A percentile compares a stretch with the other conserved stretches of the same genome.
These are phyloP conservation scores for Rotaria macrura DNA, from an alignment of 2,888 invertebrate species.

Conservation along the genomic window DNA sequence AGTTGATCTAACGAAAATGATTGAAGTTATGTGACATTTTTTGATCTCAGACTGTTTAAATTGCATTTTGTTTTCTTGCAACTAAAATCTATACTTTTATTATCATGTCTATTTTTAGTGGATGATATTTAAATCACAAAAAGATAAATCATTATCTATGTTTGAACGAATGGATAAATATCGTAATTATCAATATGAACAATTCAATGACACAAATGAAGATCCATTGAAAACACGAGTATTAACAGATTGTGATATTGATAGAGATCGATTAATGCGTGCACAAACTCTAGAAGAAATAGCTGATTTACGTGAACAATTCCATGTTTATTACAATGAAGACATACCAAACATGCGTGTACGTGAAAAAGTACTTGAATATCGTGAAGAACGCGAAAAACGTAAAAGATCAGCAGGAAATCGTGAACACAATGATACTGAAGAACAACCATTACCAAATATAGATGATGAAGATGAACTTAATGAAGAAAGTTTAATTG, in stretches of 20 bases:
- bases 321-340: constrained; percentile 76
- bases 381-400: constrained; percentile 53
- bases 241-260: constrained; percentile 37
- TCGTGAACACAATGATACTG: constrained; percentile 49
- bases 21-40: too few species aligned
- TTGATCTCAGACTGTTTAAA: too few species aligned
- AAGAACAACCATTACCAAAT: constrained; percentile 46
- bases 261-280: constrained; percentile 54
- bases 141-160: background rate
- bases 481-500: constrained; percentile 12
- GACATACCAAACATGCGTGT: constrained; percentile 48
- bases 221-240: background rate
- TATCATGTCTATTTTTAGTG: background rate
- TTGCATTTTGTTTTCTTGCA: too few species aligned
- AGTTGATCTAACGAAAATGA: too few species aligned
- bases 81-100: too few species aligned
- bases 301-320: constrained; percentile 82
- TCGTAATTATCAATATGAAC: constrained; percentile 14
- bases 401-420: constrained; percentile 47
- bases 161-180: constrained; percentile 26
- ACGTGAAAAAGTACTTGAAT: constrained; percentile 49
- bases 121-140: constrained; percentile 17
- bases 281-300: constrained; percentile 79
- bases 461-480: constrained; percentile 35
- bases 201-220: background rate